Evolutionary conservation across 2,888 invertebrate species (phyloP), one percentile per base, ranked within the genome.

Genomic region (Callyntrura sp.): DNA sequence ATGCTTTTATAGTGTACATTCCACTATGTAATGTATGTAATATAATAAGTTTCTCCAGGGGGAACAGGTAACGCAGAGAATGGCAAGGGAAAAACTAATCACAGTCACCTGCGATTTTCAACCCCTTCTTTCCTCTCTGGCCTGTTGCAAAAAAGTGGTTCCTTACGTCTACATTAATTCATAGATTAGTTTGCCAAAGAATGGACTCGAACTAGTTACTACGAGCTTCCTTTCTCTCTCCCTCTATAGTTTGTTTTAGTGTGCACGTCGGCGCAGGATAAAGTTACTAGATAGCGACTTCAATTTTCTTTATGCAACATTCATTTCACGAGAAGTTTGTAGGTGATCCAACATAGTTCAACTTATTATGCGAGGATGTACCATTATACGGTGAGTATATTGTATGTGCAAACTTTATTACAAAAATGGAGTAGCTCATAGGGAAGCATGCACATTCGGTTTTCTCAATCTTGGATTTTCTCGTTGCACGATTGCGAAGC

Each of bases 21-120:
- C 48, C 45, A 48, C 83, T 17, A 68, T 35, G 43, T 25, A 83
- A 83, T 48, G 51, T 57, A 78, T 35, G 28, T 82, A 48, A 17
- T 82, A 57, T 65, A 65, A 20, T 51, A 87, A 81, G 57, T 57
- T 57, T 35, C 87, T 87, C 87, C n/a, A 57, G 87, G 86, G 86
- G 86, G 57, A 73, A 86, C 79, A 86, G 65, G 86, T 86, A 81
- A 81, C 55, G 28, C 57, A 55, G 57, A 51, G 65, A 57, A 87
- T 28, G 23, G 43, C 87, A 43, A 87, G 55, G 57, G 81, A 82
- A 87, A 79, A 87, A 87, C 81, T 87, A 87, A 87, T 87, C 87
- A 87, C 87, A 87, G 87, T 82, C 87, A 87, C 87, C 87, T 87
- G 81, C 65, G 81, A 87, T 87, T 87, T 81, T 70, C 70, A 85